Conservation (phyloP, 2,888 invertebrate genomes). For the Syritta pipiens region DNA sequence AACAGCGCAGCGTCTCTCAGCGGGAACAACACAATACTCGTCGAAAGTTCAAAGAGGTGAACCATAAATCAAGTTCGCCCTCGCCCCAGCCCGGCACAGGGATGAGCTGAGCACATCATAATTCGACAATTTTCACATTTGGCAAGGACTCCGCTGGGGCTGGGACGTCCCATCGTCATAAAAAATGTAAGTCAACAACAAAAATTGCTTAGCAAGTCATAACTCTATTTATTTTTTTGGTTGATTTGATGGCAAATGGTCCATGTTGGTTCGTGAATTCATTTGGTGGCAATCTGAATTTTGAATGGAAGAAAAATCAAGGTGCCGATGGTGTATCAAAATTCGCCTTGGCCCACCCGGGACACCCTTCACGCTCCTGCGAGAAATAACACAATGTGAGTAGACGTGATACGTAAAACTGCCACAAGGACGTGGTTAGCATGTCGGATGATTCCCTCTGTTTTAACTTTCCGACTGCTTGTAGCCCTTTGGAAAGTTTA, state of each 20-base stretch:
- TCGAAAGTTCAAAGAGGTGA: constrained; percentile 66
- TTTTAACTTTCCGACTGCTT: constrained; percentile 44
- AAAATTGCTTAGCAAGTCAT: constrained; percentile 66
- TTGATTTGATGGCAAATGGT: constrained; percentile 67
- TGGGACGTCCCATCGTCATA: constrained; percentile 22
- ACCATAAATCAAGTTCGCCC: constrained; percentile 61
- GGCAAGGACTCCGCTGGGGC: constrained; percentile 2
- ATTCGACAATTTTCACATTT: constrained; percentile 62
- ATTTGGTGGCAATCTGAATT: constrained; percentile 54
- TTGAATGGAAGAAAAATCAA: constrained; percentile 61
- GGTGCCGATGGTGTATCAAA: constrained; percentile 68
- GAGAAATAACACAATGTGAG: constrained; percentile 42
- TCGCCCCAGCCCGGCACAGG: constrained; percentile 10
- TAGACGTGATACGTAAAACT: constrained; percentile 67
- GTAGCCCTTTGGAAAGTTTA: constrained; percentile 43
- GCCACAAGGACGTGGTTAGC: constrained; percentile 58
- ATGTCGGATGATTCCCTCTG: constrained; percentile 46
- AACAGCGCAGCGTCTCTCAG: constrained; percentile 24
- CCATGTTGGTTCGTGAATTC: constrained; percentile 52
- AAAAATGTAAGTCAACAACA: constrained; percentile 56
- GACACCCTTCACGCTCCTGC: constrained; percentile 27
- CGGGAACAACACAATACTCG: constrained; percentile 52
- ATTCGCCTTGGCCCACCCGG: constrained; percentile 26
- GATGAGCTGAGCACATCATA: constrained; percentile 59
- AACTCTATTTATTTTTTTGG: constrained; percentile 65